Evolutionary conservation across 1,140 invertebrate genomes (phyloP), one percentile per base, ranked within the genome.

Genomic region (Drosophila takahashii): DNA sequence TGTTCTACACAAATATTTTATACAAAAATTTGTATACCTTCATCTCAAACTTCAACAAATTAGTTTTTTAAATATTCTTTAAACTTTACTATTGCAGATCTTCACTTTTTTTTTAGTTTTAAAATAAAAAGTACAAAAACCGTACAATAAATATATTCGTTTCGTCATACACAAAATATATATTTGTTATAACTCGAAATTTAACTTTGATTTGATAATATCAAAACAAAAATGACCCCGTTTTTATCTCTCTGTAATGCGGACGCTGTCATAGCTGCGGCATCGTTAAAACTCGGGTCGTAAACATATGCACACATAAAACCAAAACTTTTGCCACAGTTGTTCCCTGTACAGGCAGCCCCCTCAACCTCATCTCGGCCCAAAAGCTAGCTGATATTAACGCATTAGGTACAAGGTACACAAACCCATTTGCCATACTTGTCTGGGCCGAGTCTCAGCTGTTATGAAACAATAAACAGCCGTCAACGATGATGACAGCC

Each of bases 321-420:
- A 57, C 77, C 58, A 81, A 85, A 85, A 77, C 53, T 75, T 85
- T 85, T 22, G 59, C 59, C 52, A 39, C 59, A 51, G 29, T 51
- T 72, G 81, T 61, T 62, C 70, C 74, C 79, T 70, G 54, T 34
- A 27, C 29, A 32, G 27, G 29, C 29, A 3, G 45, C 36, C 65
- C 44, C 57, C 36, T 32, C 26, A 44, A 11, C 32, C 36, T 51
- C 50, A 37, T 39, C n/a, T 51, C 5, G 29, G 42, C 37, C 41
- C 57, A 54, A 53, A 67, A 45, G 77, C 51, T 52, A 62, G 65
- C 85, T 76, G 75, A 87, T 86, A 87, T 89, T 86, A 86, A 87
- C 79, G 83, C 83, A 86, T 86, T 86, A 86, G 83, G 83, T 80
- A 86, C 83, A 86, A 86, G 83, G 83, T 86, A 86, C 84, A 86